Evolutionary conservation across 2,797 vertebrate genomes (phyloP).

Genomic region (Bovichtus diacanthus): DNA sequence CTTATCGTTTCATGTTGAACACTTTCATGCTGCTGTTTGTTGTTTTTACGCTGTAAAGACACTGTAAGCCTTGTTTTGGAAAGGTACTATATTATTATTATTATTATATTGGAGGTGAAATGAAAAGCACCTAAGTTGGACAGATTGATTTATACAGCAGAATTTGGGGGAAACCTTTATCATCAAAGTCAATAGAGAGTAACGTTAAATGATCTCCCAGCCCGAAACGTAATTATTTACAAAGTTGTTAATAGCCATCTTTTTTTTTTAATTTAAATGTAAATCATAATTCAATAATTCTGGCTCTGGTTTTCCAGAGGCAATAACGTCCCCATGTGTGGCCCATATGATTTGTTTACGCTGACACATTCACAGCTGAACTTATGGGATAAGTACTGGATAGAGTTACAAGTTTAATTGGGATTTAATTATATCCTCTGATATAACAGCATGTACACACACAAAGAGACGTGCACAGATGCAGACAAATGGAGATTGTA

Average conservation of each 20-base stretch:
- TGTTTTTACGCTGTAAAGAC: too few relatives aligned
- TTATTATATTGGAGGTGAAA: neutral
- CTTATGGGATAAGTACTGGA: neutral
- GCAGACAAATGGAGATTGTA: slow-evolving; percentile 1
- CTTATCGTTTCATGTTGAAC: too few relatives aligned
- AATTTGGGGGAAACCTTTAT: slow-evolving; percentile 7
- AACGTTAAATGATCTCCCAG: slow-evolving; percentile 29
- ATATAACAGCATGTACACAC: neutral
- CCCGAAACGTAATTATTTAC: slow-evolving; percentile 4
- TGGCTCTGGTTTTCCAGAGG: slow-evolving; percentile 16
- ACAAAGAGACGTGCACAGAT: neutral
- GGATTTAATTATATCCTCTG: slow-evolving; percentile 24
- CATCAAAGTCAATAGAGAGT: slow-evolving; percentile 10
- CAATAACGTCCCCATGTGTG: neutral
- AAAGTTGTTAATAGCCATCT: slow-evolving; percentile 9
- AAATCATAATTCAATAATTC: slow-evolving; percentile 25
- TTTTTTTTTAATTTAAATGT: slow-evolving; percentile 33
- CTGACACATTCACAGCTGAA: neutral
- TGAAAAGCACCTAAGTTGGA: neutral
- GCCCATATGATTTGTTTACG: neutral
- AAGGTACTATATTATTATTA: too few relatives aligned
- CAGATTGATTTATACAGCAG: neutral
- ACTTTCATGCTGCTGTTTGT: too few relatives aligned
- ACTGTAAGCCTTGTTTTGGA: too few relatives aligned
- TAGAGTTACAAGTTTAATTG: slow-evolving; percentile 22